Base-by-base conservation (phyloP, 1,140 invertebrate species). In the Adoxophyes honmai region DNA sequence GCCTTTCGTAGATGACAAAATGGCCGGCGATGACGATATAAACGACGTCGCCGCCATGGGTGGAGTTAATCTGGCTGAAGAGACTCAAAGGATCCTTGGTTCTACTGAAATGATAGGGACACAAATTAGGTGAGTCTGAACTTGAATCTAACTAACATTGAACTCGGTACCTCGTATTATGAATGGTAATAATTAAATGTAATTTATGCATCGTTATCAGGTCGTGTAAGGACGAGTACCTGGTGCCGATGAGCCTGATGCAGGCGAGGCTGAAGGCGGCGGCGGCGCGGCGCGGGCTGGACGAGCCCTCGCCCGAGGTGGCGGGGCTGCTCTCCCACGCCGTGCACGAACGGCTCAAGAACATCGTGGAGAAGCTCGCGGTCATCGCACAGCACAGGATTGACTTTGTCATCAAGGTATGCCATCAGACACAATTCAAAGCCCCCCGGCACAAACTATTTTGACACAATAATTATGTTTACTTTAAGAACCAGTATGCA, bases 11-110 rank as follows among this genome's bases (percentile, higher is more conserved):
- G 82, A 88, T 54, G 82, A 86, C 56, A 88, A 86, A 62, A 86
- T 88, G 85, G 79, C 82, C 0, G 85, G 80, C 0, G 82, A 86
- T 60, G 85, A 88, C 35, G 85, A 88, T 34, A 98, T 99, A 66
- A 99, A 99, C 78, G 98, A 99, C 91, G 98, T 99, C 0, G 98
- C 98, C 15, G 98, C 98, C 4, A 99, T 99, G 98, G 98, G 98
- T 69, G 98, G 98, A 18, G 98, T 99, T n/a, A 99, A 99, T 90
- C 91, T 99, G 67, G 95, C 96, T 1, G 98, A 99, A 89, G 98
- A 99, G 90, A 95, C 95, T 52, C 97, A 98, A 80, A 94, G 96
- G 86, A 99, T 99, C 75, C 91, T 99, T 21, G 97, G 97, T 1
- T 96, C 96, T 2, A 97, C 97, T 3, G 97, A 99, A 75, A 95